These are phyloP conservation scores for Marasmarcha lunaedactyla DNA, from an alignment of 2,888 invertebrate genomes.

Conservation along the genomic window DNA sequence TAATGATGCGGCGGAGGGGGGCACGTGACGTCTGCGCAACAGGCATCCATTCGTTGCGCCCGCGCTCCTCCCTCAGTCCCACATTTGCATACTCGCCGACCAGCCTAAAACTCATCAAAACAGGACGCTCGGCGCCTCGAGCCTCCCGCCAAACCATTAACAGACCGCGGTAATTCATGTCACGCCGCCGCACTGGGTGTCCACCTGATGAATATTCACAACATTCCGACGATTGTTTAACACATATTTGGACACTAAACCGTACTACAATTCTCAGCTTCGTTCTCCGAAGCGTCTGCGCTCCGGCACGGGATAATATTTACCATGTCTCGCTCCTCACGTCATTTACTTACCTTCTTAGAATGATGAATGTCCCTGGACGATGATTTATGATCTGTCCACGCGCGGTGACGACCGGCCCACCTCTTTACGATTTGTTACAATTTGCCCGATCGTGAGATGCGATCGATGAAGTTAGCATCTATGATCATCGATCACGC, in stretches of 20 bases:
- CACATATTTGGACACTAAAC: constrained; percentile 62
- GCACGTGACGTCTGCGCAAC: constrained; percentile 27
- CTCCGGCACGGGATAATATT: constrained; percentile 55
- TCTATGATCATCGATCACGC: constrained; percentile 63
- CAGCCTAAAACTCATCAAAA: constrained; percentile 48
- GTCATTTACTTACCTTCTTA: constrained; percentile 68
- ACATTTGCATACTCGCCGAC: constrained; percentile 60
- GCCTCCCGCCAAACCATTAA: constrained; percentile 59
- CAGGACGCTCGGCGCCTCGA: constrained; percentile 48
- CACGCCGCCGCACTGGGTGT: constrained; percentile 65
- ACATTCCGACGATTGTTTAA: constrained; percentile 62
- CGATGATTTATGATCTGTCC: constrained; percentile 61
- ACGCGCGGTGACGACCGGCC: constrained; percentile 64
- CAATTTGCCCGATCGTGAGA: constrained; percentile 70
- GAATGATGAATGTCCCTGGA: constrained; percentile 66
- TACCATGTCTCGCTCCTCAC: constrained; percentile 54
- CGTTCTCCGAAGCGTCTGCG: constrained; percentile 47
- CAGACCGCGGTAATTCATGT: constrained; percentile 58
- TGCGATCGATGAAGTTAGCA: constrained; percentile 62
- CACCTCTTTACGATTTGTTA: constrained; percentile 68
- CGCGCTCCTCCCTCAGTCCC: constrained; percentile 52
- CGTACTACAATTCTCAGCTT: constrained; percentile 34
- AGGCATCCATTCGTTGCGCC: constrained; percentile 62
- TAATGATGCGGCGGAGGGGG: constrained; percentile 55
- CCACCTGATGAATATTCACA: constrained; percentile 66